Percentiles rank a stretch among this genome's conserved stretches.
Evolutionary conservation across 2,888 invertebrate species (phyloP).

Genomic region (Eupithecia tripunctaria): DNA sequence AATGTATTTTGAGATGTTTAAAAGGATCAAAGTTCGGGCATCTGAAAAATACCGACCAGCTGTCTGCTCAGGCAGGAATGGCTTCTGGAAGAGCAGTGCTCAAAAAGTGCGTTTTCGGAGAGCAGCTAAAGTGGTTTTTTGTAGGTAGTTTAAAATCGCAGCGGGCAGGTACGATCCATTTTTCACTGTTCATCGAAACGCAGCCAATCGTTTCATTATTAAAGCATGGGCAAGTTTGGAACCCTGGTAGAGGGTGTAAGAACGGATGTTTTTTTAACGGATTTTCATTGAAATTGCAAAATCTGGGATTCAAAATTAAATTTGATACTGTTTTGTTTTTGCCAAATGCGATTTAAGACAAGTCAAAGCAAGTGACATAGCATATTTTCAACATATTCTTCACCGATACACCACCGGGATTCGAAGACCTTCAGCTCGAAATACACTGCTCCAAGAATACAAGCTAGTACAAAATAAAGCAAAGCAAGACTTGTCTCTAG

Average conservation of each 20-base stretch:
- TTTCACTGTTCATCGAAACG: background rate
- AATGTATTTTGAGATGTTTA: conserved; percentile 17
- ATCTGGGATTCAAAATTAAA: background rate
- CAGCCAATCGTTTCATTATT: background rate
- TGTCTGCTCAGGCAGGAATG: background rate
- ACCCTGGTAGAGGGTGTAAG: too few relatives aligned
- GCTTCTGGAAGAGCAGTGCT: background rate
- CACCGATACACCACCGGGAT: background rate
- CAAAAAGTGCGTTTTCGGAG: background rate
- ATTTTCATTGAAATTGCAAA: background rate
- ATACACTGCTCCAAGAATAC: background rate
- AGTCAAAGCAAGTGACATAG: background rate
- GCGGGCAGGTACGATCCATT: background rate
- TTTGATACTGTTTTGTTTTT: background rate
- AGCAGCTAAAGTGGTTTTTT: background rate
- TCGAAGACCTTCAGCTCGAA: background rate
- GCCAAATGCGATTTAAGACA: background rate
- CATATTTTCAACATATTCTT: background rate
- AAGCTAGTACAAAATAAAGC: conserved; percentile 21
- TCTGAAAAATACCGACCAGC: background rate
- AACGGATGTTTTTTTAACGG: too few relatives aligned
- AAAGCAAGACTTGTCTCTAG: conserved; percentile 18
- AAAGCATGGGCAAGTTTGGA: background rate
- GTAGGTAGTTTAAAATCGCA: background rate
- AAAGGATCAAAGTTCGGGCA: conserved; percentile 16